These are phyloP conservation scores for Heptranchias perlo DNA, from an alignment of 2,113 vertebrate genomes.

Conservation along the genomic window DNA sequence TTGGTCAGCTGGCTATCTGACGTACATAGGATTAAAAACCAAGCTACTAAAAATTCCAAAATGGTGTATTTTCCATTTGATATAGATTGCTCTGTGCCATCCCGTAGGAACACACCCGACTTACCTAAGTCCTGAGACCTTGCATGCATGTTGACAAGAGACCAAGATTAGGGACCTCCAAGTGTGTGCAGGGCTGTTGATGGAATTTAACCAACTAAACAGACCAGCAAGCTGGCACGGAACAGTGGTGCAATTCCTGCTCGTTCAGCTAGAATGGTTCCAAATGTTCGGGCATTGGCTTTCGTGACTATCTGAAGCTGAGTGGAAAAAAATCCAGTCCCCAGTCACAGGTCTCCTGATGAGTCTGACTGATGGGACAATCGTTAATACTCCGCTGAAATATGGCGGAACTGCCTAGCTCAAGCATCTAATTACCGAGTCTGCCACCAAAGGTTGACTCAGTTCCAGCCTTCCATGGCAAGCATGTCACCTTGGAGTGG, in stretches of 20 bases:
- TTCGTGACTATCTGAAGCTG: not conserved
- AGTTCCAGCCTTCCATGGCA: too few species aligned
- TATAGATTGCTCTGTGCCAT: not conserved
- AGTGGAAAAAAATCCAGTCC: not conserved
- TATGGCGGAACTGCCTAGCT: not conserved
- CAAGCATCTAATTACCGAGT: not conserved
- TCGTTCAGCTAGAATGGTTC: not conserved
- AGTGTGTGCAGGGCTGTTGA: not conserved
- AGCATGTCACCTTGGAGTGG: too few species aligned
- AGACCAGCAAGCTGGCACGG: not conserved
- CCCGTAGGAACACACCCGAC: not conserved
- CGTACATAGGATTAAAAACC: not conserved
- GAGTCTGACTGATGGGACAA: not conserved
- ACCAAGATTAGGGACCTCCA: not conserved
- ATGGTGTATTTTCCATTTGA: not conserved
- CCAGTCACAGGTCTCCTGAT: not conserved
- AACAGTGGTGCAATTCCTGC: too few species aligned
- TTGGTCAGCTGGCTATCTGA: not conserved
- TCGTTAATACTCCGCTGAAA: not conserved
- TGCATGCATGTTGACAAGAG: not conserved
- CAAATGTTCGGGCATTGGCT: not conserved
- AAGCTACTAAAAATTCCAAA: not conserved
- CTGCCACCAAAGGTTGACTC: too few species aligned
- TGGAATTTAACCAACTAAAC: not conserved
- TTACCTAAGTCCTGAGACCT: not conserved